A percentile compares a stretch with the other conserved stretches of the same genome.
Conservation (phyloP, 2,797 vertebrate species). For the Perdix hodgsoniae region DNA sequence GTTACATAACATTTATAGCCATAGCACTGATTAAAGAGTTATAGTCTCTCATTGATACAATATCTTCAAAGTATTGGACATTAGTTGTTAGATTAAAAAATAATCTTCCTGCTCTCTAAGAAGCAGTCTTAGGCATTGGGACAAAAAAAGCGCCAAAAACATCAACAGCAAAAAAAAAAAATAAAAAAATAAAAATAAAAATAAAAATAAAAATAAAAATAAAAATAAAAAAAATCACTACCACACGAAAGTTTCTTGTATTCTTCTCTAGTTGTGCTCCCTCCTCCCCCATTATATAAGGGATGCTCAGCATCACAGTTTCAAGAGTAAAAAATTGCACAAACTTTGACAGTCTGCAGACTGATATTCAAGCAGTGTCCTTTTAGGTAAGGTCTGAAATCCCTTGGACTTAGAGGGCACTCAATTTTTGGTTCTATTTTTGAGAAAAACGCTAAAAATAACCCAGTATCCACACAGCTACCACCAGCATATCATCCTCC, state of each 20-base stretch:
- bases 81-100: not conserved
- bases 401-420: not conserved
- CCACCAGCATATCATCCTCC: not conserved
- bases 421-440: conserved; percentile 1
- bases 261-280: not conserved
- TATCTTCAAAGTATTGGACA: not conserved
- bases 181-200: too few species aligned
- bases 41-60: not conserved
- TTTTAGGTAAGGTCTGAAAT: not conserved
- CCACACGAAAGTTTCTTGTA: not conserved
- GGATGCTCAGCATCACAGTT: not conserved
- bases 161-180: not conserved
- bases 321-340: not conserved
- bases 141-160: not conserved
- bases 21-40: not conserved
- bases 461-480: not conserved
- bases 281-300: not conserved
- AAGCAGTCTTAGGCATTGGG: not conserved
- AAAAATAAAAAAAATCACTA: too few species aligned
- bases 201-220: too few species aligned
- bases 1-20: not conserved
- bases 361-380: accelerated
- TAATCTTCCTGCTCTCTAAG: not conserved
- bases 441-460: conserved; percentile 16
- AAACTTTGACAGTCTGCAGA: too few species aligned